Conservation (phyloP, 2,113 vertebrate genomes). For the Pyrgilauda ruficollis region DNA sequence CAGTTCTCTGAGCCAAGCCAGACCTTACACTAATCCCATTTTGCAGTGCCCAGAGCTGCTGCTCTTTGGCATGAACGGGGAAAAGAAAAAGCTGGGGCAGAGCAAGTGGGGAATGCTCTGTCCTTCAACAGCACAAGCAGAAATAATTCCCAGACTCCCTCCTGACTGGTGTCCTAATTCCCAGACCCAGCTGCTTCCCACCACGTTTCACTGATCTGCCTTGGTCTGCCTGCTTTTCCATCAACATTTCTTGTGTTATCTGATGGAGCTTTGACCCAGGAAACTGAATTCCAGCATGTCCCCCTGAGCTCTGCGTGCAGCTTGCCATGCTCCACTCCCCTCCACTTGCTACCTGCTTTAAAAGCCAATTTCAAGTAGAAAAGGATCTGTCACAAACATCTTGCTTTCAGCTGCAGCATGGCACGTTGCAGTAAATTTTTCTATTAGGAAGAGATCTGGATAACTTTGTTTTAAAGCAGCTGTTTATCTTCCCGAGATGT, state of each 20-base stretch:
- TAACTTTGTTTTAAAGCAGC: constrained; percentile 22
- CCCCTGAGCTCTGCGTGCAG: constrained; percentile 68
- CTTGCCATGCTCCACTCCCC: constrained; percentile 76
- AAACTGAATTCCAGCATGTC: constrained; percentile 77
- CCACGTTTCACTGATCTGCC: not conserved
- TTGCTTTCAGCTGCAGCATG: not conserved
- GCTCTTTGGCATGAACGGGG: not conserved
- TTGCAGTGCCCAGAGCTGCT: not conserved
- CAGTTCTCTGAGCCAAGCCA: not conserved
- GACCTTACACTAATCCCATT: not conserved
- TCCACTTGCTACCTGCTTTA: constrained; percentile 79
- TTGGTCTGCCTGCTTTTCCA: constrained; percentile 71
- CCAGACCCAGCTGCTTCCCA: not conserved
- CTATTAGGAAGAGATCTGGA: not conserved
- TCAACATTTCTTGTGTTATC: constrained; percentile 76
- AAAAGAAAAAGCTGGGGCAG: not conserved
- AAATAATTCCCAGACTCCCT: not conserved
- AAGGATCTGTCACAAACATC: not conserved
- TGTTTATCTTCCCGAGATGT: not conserved
- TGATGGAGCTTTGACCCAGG: constrained; percentile 80
- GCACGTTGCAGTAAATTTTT: not conserved
- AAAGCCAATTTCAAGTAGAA: constrained; percentile 62
- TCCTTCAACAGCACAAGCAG: not conserved
- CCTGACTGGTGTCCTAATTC: not conserved
- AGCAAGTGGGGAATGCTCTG: not conserved